Evolutionary conservation across 1,140 invertebrate species (phyloP).

Genomic region (Calosoma granatense): DNA sequence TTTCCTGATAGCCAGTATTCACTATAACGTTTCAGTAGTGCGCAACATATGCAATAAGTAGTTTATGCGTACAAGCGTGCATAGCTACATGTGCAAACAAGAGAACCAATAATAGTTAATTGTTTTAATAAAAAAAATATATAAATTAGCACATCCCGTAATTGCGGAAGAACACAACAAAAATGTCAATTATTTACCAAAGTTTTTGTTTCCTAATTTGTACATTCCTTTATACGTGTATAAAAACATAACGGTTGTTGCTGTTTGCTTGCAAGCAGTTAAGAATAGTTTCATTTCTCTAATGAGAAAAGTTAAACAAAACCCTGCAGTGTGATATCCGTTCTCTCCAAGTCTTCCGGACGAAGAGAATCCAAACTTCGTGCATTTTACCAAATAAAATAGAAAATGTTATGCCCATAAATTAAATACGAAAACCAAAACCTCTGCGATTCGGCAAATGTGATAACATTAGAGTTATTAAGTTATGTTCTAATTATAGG

Average conservation of each 20-base stretch:
- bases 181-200: neutral
- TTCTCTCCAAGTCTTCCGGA: conserved; percentile 7
- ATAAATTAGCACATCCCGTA: neutral
- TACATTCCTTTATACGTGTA: neutral
- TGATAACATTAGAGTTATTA: conserved; percentile 1
- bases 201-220: neutral
- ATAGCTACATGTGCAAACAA: too few relatives aligned
- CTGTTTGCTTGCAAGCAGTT: neutral
- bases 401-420: neutral
- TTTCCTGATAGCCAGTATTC: too few relatives aligned
- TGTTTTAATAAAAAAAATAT: neutral
- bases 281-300: neutral
- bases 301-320: neutral
- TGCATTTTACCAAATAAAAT: conserved; percentile 4
- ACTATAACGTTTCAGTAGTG: too few relatives aligned
- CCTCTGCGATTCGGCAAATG: conserved; percentile 6
- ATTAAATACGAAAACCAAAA: neutral
- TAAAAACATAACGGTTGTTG: neutral
- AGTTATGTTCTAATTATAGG: neutral
- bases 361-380: neutral
- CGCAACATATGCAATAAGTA: too few relatives aligned
- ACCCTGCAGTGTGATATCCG: neutral
- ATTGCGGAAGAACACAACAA: neutral
- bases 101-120: neutral
- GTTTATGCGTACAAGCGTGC: too few relatives aligned